A percentile compares a stretch with the other conserved stretches of the same genome.
phyloP scores from a whole-genome alignment of 2,113 vertebrate species.

The Pachycephala philippinensis region DNA sequence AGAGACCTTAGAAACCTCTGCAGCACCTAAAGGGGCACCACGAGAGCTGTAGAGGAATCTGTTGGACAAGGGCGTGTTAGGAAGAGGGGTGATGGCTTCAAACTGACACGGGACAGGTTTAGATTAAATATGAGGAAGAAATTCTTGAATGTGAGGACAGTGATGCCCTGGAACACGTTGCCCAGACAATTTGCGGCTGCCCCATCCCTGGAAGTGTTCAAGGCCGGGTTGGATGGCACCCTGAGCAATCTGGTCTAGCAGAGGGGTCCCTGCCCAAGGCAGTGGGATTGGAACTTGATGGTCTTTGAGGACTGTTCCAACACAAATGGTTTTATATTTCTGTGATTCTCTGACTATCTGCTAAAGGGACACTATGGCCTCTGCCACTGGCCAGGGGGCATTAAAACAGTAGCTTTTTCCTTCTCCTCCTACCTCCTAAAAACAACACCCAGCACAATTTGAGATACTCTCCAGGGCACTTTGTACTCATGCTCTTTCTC shows the following conservation, averaged over 20 bases:
- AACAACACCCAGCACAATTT: neutral
- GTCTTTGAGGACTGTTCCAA: neutral
- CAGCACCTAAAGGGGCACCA: neutral
- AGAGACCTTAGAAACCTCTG: neutral
- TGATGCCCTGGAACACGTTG: neutral
- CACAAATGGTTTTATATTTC: neutral
- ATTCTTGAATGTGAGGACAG: neutral
- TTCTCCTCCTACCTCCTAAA: neutral
- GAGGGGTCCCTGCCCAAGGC: neutral
- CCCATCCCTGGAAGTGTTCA: neutral
- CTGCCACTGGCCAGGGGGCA: neutral
- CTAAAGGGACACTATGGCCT: neutral
- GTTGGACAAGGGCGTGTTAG: neutral
- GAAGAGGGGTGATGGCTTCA: neutral
- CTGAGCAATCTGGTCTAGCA: neutral
- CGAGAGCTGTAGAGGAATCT: neutral
- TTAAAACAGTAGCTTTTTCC: neutral
- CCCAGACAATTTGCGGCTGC: neutral
- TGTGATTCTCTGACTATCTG: neutral
- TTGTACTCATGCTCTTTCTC: neutral
- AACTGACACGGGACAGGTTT: neutral
- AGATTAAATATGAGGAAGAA: neutral
- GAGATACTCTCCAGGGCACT: neutral
- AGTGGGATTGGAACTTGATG: neutral
- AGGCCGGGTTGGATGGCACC: rapidly evolving